phyloP scores from a whole-genome alignment of 2,888 invertebrate genomes.

The Rhodophaea formosa region DNA sequence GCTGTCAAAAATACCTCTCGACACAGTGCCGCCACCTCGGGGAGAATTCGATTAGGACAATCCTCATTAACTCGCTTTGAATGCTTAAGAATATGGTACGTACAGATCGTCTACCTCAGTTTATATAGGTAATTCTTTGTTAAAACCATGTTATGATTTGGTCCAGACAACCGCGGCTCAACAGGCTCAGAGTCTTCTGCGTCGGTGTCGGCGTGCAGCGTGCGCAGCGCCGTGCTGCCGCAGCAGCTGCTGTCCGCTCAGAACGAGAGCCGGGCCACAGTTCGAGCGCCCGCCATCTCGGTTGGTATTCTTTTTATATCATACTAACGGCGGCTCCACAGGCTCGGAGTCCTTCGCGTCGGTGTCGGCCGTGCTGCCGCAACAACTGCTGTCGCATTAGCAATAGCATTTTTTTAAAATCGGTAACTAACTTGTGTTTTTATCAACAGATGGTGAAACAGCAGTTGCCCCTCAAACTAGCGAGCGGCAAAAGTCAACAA shows the following conservation, averaged over 20 bases:
- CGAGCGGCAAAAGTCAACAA: conserved; percentile 77
- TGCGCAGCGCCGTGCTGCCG: conserved; percentile 47
- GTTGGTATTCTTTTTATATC: conserved; percentile 36
- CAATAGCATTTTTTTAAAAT: too few species aligned
- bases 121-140: too few species aligned
- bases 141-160: background rate
- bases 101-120: too few species aligned
- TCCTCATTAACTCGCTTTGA: too few species aligned
- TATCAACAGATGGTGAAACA: conserved; percentile 86
- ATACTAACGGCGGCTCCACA: background rate
- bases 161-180: conserved; percentile 63
- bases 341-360: too few species aligned
- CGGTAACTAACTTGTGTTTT: background rate
- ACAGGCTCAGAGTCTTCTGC: conserved; percentile 67
- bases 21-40: too few species aligned
- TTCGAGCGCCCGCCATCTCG: conserved; percentile 53
- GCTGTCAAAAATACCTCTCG: too few species aligned
- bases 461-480: conserved; percentile 93
- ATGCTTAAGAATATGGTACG: too few species aligned
- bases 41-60: too few species aligned
- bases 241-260: conserved; percentile 70
- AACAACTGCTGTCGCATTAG: too few species aligned
- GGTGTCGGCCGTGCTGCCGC: too few species aligned
- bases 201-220: conserved; percentile 47
- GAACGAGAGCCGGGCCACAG: conserved; percentile 66